phyloP scores from a whole-genome alignment of 2,113 vertebrate species.

The Apodemus speciosus region DNA sequence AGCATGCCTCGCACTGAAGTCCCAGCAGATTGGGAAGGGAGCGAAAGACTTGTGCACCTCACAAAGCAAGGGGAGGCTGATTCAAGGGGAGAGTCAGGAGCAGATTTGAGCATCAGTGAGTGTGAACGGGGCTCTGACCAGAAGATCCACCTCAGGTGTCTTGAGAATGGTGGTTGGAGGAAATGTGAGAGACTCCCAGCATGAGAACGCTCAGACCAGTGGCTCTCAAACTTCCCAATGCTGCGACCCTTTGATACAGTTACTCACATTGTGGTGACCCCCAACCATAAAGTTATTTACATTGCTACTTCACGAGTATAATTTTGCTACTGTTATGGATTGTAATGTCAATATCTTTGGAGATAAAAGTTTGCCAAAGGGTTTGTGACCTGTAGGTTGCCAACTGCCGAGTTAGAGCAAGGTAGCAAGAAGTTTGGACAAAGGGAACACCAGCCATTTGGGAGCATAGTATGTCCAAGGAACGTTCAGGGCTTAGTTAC shows the following conservation, averaged over 20 bases:
- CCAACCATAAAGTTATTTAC: background rate
- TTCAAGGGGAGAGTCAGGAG: background rate
- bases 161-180: background rate
- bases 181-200: background rate
- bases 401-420: background rate
- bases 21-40: background rate
- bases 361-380: background rate
- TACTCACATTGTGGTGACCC: background rate
- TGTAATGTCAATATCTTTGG: background rate
- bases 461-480: accelerated
- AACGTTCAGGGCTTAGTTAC: background rate
- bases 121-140: accelerated
- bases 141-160: background rate
- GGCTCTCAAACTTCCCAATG: background rate
- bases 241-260: background rate
- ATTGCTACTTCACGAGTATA: background rate
- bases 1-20: accelerated
- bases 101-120: accelerated
- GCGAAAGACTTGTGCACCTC: background rate
- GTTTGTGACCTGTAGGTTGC: background rate
- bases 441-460: background rate
- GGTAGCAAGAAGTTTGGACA: background rate
- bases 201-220: background rate
- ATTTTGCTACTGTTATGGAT: background rate
- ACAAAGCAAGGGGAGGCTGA: background rate